Percentiles rank a stretch among this genome's conserved stretches.
Conservation (phyloP, 2,888 invertebrate genomes). For the Phalera bucephala region DNA sequence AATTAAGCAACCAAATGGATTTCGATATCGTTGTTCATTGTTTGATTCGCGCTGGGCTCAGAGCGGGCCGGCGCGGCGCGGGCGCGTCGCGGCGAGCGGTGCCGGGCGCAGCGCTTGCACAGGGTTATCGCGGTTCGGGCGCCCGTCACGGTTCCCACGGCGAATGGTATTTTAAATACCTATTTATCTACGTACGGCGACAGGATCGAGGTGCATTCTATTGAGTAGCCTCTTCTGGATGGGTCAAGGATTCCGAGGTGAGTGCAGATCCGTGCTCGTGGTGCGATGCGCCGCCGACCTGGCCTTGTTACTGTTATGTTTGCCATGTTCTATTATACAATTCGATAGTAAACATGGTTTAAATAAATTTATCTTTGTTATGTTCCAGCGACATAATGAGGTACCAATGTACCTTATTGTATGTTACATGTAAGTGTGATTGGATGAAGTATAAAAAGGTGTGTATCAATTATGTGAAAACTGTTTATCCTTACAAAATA, state of each 20-base stretch:
- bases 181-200: conserved; percentile 76
- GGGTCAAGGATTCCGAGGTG: conserved; percentile 79
- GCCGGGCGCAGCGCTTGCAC: conserved; percentile 40
- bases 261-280: conserved; percentile 71
- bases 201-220: conserved; percentile 74
- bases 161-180: conserved; percentile 80
- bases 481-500: too few species aligned
- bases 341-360: conserved; percentile 39
- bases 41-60: conserved; percentile 62
- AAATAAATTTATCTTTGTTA: conserved; percentile 17
- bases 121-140: conserved; percentile 64
- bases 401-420: neutral
- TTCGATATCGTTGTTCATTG: conserved; percentile 70
- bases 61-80: conserved; percentile 30
- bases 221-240: conserved; percentile 80
- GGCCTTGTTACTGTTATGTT: conserved; percentile 68
- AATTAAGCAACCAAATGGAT: conserved; percentile 76
- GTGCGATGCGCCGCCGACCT: conserved; percentile 56
- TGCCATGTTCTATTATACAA: conserved; percentile 68
- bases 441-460: too few species aligned
- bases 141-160: conserved; percentile 79
- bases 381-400: neutral
- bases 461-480: too few species aligned
- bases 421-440: too few species aligned
- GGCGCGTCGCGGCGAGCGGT: conserved; percentile 39